Evolutionary conservation across 2,797 vertebrate species (phyloP).

Genomic region (Prunella strophiata): DNA sequence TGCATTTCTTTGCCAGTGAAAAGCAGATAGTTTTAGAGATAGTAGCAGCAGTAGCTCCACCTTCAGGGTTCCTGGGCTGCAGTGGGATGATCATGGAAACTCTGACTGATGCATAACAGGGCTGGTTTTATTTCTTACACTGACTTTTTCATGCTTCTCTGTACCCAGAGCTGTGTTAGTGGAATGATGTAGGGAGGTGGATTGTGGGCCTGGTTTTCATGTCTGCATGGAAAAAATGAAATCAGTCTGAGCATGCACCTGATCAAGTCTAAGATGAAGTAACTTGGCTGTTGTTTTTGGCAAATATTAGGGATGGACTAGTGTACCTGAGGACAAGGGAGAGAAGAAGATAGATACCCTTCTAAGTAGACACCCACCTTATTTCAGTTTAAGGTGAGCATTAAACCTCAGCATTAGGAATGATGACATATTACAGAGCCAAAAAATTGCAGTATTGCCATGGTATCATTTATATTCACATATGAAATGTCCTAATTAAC

Average conservation of each 20-base stretch:
- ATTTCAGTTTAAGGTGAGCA: background rate
- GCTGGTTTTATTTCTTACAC: background rate
- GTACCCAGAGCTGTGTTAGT: background rate
- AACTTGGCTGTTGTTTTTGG: background rate
- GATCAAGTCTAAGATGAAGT: background rate
- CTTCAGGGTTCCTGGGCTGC: background rate
- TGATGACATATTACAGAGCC: background rate
- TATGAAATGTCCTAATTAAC: background rate
- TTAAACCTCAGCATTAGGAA: background rate
- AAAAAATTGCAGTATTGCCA: background rate
- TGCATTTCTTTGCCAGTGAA: background rate
- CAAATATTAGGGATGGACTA: background rate
- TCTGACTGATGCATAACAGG: rapidly evolving
- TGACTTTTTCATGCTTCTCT: background rate
- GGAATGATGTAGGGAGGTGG: rapidly evolving
- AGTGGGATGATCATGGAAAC: rapidly evolving
- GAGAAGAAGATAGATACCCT: background rate
- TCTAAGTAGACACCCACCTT: background rate
- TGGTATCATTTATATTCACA: background rate
- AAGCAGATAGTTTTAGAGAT: background rate
- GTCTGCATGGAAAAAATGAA: rapidly evolving
- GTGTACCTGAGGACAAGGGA: background rate
- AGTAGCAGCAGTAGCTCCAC: background rate
- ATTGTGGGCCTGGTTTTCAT: background rate
- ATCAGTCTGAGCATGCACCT: background rate